Conservation (phyloP, 2,888 invertebrate genomes). For the Aspidiotus destructor region DNA sequence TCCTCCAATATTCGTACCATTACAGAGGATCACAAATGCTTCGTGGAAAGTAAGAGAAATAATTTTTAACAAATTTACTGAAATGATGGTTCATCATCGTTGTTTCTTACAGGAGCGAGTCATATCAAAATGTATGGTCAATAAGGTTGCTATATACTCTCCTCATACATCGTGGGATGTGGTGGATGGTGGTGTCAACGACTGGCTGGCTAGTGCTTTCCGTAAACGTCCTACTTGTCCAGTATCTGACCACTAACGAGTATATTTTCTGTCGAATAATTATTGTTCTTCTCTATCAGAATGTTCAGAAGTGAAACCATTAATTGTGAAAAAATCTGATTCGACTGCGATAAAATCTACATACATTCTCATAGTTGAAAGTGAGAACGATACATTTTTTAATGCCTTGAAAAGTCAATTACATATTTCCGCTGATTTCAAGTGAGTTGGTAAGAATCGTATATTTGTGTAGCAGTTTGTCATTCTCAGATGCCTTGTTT, state of each 20-base stretch:
- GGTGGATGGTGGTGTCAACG: slow-evolving; percentile 74
- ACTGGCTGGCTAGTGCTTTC: slow-evolving; percentile 77
- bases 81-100: too few species aligned
- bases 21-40: slow-evolving; percentile 61
- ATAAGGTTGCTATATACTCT: slow-evolving; percentile 79
- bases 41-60: slow-evolving; percentile 54
- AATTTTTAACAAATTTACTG: neutral
- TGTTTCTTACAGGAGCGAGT: slow-evolving; percentile 58
- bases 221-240: slow-evolving; percentile 32
- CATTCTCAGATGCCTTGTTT: too few species aligned
- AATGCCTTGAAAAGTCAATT: neutral
- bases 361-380: slow-evolving; percentile 11
- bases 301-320: neutral
- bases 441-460: slow-evolving; percentile 3
- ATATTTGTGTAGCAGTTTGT: neutral
- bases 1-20: slow-evolving; percentile 82
- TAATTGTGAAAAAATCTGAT: slow-evolving; percentile 6
- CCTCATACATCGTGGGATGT: slow-evolving; percentile 90
- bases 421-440: slow-evolving; percentile 3
- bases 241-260: neutral
- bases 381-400: neutral
- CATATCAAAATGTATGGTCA: slow-evolving; percentile 66
- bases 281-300: neutral
- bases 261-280: too few species aligned
- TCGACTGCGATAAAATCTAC: neutral